Percentiles rank a stretch among this genome's conserved stretches.
These are phyloP conservation scores for Eupithecia insigniata DNA, from an alignment of 2,888 invertebrate species.

Conservation along the genomic window DNA sequence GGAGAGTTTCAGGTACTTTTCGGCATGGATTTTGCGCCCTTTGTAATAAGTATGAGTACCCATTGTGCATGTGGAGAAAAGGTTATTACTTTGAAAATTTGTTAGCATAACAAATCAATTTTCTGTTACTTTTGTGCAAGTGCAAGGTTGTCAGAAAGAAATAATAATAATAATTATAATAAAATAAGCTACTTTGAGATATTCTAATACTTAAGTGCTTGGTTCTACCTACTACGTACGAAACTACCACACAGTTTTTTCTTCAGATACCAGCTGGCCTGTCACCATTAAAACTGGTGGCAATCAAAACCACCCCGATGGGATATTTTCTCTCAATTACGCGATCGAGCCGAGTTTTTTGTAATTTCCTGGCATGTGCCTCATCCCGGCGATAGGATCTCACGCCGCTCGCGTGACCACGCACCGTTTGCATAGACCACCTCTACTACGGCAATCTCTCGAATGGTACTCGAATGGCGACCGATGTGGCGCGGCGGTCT, in stretches of 20 bases:
- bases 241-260: not conserved
- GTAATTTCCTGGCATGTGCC: conserved; percentile 51
- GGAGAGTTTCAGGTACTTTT: not conserved
- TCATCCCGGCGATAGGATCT: conserved; percentile 71
- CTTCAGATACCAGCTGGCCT: conserved; percentile 3
- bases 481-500: too few species aligned
- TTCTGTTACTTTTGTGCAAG: not conserved
- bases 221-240: not conserved
- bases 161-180: too few species aligned
- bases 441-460: conserved; percentile 12
- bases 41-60: not conserved
- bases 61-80: not conserved
- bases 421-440: conserved; percentile 55
- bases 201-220: not conserved
- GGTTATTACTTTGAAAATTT: not conserved
- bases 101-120: too few species aligned
- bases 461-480: too few species aligned
- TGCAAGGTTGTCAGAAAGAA: not conserved
- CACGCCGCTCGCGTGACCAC: conserved; percentile 67
- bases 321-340: conserved; percentile 19
- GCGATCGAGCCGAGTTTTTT: conserved; percentile 40
- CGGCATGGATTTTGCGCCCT: not conserved
- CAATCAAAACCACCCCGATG: conserved; percentile 18
- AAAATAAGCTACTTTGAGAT: not conserved
- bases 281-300: conserved; percentile 8